phyloP scores from a whole-genome alignment of 2,797 vertebrate species.

The Discoglossus pictus region DNA sequence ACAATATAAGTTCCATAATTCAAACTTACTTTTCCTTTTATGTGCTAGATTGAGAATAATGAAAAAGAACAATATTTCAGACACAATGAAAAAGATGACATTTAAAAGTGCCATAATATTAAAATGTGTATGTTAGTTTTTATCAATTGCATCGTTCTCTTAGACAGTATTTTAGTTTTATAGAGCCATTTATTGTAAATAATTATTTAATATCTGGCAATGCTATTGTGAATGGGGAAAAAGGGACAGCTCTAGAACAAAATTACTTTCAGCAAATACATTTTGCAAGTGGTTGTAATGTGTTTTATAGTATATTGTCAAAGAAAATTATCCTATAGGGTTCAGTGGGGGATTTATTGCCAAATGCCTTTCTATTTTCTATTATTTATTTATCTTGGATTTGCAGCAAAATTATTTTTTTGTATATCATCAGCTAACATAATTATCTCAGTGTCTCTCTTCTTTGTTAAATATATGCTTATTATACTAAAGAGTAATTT shows the following conservation, averaged over 20 bases:
- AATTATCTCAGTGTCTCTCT: too few relatives aligned
- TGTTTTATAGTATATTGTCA: too few relatives aligned
- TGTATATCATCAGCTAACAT: too few relatives aligned
- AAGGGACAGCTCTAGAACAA: conserved; percentile 9
- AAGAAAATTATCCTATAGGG: too few relatives aligned
- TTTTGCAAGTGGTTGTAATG: too few relatives aligned
- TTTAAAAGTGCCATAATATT: conserved; percentile 45
- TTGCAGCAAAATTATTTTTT: too few relatives aligned
- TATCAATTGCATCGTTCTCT: conserved; percentile 18
- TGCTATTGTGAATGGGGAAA: not conserved
- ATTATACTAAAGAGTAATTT: too few relatives aligned
- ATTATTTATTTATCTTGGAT: too few relatives aligned
- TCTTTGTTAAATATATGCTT: too few relatives aligned
- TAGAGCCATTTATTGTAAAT: conserved; percentile 31
- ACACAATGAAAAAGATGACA: conserved; percentile 46
- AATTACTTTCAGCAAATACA: too few relatives aligned
- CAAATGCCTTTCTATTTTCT: too few relatives aligned
- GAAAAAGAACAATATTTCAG: conserved; percentile 47
- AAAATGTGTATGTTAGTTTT: conserved; percentile 40
- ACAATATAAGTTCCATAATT: conserved; percentile 49
- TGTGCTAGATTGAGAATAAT: conserved; percentile 45
- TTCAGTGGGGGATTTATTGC: too few relatives aligned
- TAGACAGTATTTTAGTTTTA: conserved; percentile 28
- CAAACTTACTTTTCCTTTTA: conserved; percentile 36
- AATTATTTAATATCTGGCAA: conserved; percentile 26